These are phyloP conservation scores for Heliconius sara DNA, from an alignment of 2,888 invertebrate genomes.

Conservation along the genomic window DNA sequence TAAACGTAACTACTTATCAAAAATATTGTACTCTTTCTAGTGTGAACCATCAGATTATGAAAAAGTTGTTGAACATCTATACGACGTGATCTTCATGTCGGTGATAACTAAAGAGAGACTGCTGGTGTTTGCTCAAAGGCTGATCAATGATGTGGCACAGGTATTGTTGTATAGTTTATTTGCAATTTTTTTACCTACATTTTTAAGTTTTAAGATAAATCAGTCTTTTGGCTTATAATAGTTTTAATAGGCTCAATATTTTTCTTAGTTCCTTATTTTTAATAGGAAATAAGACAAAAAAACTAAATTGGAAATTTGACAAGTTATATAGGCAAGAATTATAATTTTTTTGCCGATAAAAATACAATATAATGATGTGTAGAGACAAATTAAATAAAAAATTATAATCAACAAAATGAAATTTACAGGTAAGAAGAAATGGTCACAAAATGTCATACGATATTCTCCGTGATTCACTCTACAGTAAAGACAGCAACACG, in stretches of 20 bases:
- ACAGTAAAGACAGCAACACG: conserved; percentile 87
- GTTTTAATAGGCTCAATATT: not conserved
- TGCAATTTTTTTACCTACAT: not conserved
- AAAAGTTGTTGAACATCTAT: conserved; percentile 89
- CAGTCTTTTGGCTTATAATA: not conserved
- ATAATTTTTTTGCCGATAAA: no score
- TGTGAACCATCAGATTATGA: conserved; percentile 90
- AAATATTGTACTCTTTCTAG: conserved; percentile 65
- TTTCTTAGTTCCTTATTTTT: not conserved
- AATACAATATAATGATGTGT: not conserved
- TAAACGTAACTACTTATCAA: not conserved
- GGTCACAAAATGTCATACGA: conserved; percentile 87
- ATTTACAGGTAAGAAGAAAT: conserved; percentile 69
- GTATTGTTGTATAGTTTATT: conserved; percentile 57
- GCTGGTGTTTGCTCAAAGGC: conserved; percentile 90
- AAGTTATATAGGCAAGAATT: no score
- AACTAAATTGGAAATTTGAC: not conserved
- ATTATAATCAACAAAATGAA: not conserved
- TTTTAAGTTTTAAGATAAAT: not conserved
- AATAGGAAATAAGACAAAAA: not conserved
- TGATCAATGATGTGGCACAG: conserved; percentile 91
- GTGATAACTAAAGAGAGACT: conserved; percentile 89
- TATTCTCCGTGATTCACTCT: conserved; percentile 68
- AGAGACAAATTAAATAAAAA: not conserved
- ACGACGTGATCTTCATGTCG: conserved; percentile 89